Base-by-base conservation (phyloP, 2,797 vertebrate species). In the Aplochiton taeniatus region DNA sequence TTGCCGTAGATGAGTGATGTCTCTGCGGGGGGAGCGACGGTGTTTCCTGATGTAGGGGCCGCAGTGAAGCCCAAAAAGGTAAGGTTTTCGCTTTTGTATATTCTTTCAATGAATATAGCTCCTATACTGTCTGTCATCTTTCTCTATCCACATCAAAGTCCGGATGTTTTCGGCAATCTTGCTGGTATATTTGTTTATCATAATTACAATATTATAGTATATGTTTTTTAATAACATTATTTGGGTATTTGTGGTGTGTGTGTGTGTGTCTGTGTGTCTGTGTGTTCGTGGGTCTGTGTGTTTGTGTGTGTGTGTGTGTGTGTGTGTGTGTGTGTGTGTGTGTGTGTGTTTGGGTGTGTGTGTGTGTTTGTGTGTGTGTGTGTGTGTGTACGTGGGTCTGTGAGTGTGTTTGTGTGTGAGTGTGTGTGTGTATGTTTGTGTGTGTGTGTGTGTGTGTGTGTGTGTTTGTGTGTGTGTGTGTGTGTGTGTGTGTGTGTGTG, bases 31-130 rank as follows among this genome's bases (percentile, higher is more conserved):
- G 98, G 98, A 69, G 97, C 97, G 66, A 99, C 98, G n/a, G 98
- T 99, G 68, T 99, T 99, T 76, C 91, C 96, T 79, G 98, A 99
- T 89, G 96, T 99, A 31, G 98, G 98, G 80, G 98, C 97, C 20
- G 92, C 94, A 20, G 94, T 99, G 75, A 95, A 94, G 93, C 98
- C 98, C 2, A 91, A 89, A 86, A 99, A 99, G 94, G 98, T 97
- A 90, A 70, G 6, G 31, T 31, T 31, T 31, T 3, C 31, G 3
- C 31, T 31, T 31, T 31, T 3, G 31, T 3, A 31, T 31, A 31
- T 31, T 6, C 31, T 31, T 31, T 31, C 3, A 31, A 3, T 31
- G 31, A 31, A 31, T 31, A 31, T 31, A 31, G 2, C 31, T 31
- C 31, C 2, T 31, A 2, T 31, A 31, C 6, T 31, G 6, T 31